Conservation (phyloP, 2,797 vertebrate genomes). For the Masticophis lateralis region DNA sequence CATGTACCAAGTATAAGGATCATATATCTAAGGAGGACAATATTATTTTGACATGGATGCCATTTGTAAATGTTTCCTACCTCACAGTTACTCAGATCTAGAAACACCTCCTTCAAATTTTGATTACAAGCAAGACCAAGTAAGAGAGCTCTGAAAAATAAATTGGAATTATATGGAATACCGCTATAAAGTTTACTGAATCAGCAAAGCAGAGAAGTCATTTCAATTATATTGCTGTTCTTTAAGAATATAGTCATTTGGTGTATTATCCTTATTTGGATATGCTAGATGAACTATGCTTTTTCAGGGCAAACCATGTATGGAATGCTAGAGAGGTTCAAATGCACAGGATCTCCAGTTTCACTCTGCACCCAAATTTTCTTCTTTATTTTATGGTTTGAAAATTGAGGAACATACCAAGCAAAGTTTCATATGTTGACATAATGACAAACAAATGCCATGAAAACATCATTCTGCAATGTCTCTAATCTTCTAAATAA, state of each 20-base stretch:
- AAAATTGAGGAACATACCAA: not conserved
- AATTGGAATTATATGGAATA: constrained; percentile 40
- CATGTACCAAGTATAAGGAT: not conserved
- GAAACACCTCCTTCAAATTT: constrained; percentile 86
- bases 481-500: not conserved
- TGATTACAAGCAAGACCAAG: constrained; percentile 93
- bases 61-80: constrained; percentile 73
- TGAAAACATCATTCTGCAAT: not conserved
- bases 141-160: constrained; percentile 83
- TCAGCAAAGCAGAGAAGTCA: constrained; percentile 15
- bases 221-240: constrained; percentile 2
- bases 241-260: not conserved
- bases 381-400: not conserved
- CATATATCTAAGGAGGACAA: constrained; percentile 2
- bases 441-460: not conserved
- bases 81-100: constrained; percentile 97
- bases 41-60: constrained; percentile 7
- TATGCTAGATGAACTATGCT: constrained; percentile 34
- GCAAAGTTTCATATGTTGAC: not conserved
- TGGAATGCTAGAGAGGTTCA: not conserved
- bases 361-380: not conserved
- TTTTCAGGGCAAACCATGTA: constrained; percentile 28
- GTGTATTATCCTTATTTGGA: constrained; percentile 1
- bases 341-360: too few relatives aligned
- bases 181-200: constrained; percentile 33